Percentiles rank a stretch among this genome's conserved stretches.
These are phyloP conservation scores for Muschampia plurimacula DNA, from an alignment of 2,888 invertebrate genomes.

Conservation along the genomic window DNA sequence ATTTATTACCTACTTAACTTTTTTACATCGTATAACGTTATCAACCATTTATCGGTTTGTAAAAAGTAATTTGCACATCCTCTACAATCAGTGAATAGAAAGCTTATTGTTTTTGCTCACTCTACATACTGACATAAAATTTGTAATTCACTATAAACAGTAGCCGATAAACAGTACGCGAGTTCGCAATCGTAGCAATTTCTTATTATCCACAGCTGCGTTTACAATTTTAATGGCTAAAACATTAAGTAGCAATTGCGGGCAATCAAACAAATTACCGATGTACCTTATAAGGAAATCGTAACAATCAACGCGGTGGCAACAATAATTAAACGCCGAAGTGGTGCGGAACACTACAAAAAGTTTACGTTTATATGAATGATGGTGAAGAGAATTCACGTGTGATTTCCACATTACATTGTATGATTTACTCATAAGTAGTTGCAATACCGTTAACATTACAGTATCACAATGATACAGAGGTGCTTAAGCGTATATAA, in stretches of 20 bases:
- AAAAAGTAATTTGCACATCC: conserved; percentile 59
- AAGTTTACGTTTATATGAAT: conserved; percentile 39
- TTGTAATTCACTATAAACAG: too few relatives aligned
- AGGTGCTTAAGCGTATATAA: conserved; percentile 32
- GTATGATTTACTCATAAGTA: conserved; percentile 30
- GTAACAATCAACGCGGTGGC: conserved; percentile 71
- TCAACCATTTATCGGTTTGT: conserved; percentile 65
- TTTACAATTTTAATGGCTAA: conserved; percentile 75
- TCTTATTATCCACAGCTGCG: conserved; percentile 65
- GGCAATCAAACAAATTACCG: conserved; percentile 79
- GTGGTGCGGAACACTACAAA: conserved; percentile 63
- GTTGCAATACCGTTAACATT: conserved; percentile 25
- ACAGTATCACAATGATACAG: conserved; percentile 27
- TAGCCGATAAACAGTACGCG: conserved; percentile 56
- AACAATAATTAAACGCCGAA: conserved; percentile 77
- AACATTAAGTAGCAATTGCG: conserved; percentile 75
- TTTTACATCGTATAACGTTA: conserved; percentile 51
- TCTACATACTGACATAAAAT: conserved; percentile 57
- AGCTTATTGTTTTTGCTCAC: conserved; percentile 62
- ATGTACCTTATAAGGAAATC: conserved; percentile 75
- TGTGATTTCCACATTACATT: conserved; percentile 45
- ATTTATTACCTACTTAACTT: conserved; percentile 50
- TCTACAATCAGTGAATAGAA: conserved; percentile 66
- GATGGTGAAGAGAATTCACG: conserved; percentile 42
- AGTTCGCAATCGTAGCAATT: conserved; percentile 71